Base-by-base conservation (phyloP, 2,888 invertebrate species). In the Hermaeophaga mercurialis region DNA sequence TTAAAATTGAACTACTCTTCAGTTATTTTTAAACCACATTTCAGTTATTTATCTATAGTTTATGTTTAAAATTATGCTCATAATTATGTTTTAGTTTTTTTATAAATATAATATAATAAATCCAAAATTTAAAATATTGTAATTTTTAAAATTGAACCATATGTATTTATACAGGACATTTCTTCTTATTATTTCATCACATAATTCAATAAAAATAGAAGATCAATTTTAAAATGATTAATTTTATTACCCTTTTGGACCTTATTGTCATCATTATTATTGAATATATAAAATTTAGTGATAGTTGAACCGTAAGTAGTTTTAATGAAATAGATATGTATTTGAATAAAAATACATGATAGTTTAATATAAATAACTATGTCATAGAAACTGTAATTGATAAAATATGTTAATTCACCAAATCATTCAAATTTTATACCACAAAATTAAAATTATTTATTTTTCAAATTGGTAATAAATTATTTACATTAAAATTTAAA, bases 261-360 rank as follows among this genome's bases (percentile, higher is more conserved):
- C 17, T 54, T 49, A 74, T 73, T 71, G 73, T 75, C 75, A 75
- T 72, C 73, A 75, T 75, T 76, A 75, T 73, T 74, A 75, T 72
- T 71, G 70, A 75, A 74, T 73, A 75, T 73, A 74, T 75, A 74
- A 75, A 74, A 72, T 75, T 72, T 75, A 76, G 74, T 69, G 68
- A 77, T 77, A 77, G 76, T 75, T 75, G 74, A 76, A 68, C 73
- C 74, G 71, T 76, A 74, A 62, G 73, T 77, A 77, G 76, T 66
- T 75, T 75, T 76, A 76, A 72, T 71, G 73, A 73, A 69, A 67
- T 66, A 73, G 68, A 70, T 68, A 72, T 73, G 74, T 75, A 76
- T 75, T 75, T 75, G 22, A 73, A 67, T 70, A 73, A 61, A 71
- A 74, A 73, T 74, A 74, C 73, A 72, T 73, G 67, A 71, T 74